phyloP scores from a whole-genome alignment of 1,140 invertebrate genomes.

The Branchinecta lindahli region DNA sequence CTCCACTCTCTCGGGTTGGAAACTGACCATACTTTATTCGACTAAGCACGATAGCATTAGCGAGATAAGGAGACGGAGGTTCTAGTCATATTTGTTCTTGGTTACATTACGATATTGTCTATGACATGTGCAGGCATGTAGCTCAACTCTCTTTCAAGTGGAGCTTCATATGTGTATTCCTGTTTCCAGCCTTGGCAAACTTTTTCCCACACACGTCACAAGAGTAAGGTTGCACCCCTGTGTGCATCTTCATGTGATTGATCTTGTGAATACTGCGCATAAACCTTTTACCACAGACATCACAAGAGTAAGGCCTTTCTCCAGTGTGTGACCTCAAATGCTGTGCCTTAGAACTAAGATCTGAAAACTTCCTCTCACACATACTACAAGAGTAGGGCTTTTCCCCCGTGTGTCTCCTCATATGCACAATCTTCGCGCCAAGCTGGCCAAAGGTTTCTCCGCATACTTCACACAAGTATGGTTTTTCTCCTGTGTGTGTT shows the following conservation, averaged over 20 bases:
- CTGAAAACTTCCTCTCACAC: background rate
- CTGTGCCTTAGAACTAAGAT: background rate
- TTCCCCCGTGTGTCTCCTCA: slow-evolving; percentile 72
- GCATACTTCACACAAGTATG: slow-evolving; percentile 45
- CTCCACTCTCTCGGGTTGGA: too few species aligned
- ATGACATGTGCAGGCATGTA: too few species aligned
- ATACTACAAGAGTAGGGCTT: slow-evolving; percentile 64
- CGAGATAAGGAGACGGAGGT: too few species aligned
- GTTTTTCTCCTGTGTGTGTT: slow-evolving; percentile 48
- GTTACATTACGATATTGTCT: too few species aligned
- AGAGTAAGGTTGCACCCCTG: slow-evolving; percentile 54
- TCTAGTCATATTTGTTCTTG: too few species aligned
- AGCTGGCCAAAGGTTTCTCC: slow-evolving; percentile 76
- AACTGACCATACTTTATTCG: too few species aligned
- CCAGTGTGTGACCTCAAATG: slow-evolving; percentile 67
- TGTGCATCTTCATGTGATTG: slow-evolving; percentile 62
- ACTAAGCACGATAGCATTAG: too few species aligned
- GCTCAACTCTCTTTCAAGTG: too few species aligned
- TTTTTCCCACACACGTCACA: slow-evolving; percentile 75
- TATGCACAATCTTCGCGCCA: slow-evolving; percentile 83
- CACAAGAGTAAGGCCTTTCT: slow-evolving; percentile 55
- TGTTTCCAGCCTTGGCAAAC: slow-evolving; percentile 64
- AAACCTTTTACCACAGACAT: slow-evolving; percentile 54
- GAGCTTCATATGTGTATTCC: slow-evolving; percentile 47
- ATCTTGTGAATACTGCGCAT: slow-evolving; percentile 69